These are phyloP conservation scores for Neogale vison DNA, from an alignment of 2,113 vertebrate species.

Conservation along the genomic window DNA sequence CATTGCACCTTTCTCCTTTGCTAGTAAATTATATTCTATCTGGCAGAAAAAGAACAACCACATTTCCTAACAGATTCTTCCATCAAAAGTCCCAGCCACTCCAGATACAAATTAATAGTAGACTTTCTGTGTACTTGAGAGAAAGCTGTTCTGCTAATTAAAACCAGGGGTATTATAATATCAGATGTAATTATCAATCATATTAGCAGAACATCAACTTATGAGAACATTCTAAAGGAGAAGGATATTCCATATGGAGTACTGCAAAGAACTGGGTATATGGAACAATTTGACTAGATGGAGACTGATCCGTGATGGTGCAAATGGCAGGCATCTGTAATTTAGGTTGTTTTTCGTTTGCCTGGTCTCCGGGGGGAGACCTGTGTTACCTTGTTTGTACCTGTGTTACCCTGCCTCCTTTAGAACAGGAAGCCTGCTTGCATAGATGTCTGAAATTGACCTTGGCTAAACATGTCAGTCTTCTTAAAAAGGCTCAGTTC, in stretches of 20 bases:
- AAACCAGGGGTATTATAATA: not conserved
- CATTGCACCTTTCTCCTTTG: not conserved
- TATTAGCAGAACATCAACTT: not conserved
- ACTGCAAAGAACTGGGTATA: not conserved
- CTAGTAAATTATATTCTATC: not conserved
- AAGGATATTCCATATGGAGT: not conserved
- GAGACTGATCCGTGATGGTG: not conserved
- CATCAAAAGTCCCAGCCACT: not conserved
- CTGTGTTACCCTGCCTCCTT: not conserved
- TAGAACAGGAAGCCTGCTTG: not conserved
- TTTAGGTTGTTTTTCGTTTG: not conserved
- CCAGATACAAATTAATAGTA: not conserved
- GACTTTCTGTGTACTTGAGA: not conserved
- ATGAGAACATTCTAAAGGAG: not conserved
- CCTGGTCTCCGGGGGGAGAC: not conserved
- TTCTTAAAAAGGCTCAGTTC: not conserved
- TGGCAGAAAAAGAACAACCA: not conserved
- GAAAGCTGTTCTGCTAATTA: not conserved
- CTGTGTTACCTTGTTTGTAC: not conserved
- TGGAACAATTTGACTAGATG: not conserved
- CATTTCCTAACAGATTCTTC: not conserved
- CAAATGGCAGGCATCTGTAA: not conserved
- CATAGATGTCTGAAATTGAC: not conserved
- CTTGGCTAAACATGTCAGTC: not conserved
- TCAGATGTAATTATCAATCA: not conserved